These are phyloP conservation scores for Standfussiana lucernea DNA, from an alignment of 2,888 invertebrate genomes.

Conservation along the genomic window DNA sequence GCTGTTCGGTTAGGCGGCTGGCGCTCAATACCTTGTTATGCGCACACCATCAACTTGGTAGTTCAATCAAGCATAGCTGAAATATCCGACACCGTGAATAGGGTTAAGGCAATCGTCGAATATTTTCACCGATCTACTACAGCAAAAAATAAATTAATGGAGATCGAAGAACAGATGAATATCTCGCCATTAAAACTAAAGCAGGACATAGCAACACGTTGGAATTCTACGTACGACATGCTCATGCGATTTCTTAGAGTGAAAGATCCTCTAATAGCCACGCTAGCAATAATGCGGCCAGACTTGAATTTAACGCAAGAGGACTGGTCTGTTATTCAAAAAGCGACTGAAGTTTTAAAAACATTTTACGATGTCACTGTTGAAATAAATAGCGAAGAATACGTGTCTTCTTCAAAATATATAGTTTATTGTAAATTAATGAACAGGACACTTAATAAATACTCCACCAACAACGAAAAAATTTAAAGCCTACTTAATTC, in stretches of 20 bases:
- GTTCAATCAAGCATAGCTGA: conserved; percentile 20
- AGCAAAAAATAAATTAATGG: conserved; percentile 48
- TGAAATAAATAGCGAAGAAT: conserved; percentile 56
- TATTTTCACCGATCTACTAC: conserved; percentile 55
- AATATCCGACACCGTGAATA: conserved; percentile 37
- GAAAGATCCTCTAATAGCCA: conserved; percentile 61
- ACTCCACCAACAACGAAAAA: background rate
- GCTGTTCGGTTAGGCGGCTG: conserved; percentile 25
- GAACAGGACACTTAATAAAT: conserved; percentile 23
- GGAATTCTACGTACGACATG: conserved; percentile 68
- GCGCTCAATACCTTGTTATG: conserved; percentile 40
- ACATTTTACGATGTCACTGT: conserved; percentile 59
- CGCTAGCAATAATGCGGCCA: conserved; percentile 56
- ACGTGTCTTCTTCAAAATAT: conserved; percentile 54
- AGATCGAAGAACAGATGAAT: conserved; percentile 55
- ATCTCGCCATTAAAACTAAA: conserved; percentile 60
- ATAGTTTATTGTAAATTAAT: conserved; percentile 54
- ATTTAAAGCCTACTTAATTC: conserved; percentile 22
- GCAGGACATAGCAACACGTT: conserved; percentile 61
- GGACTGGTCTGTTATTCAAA: conserved; percentile 49
- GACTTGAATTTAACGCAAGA: conserved; percentile 42
- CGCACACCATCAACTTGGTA: conserved; percentile 36
- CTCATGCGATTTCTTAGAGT: conserved; percentile 40
- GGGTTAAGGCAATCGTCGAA: conserved; percentile 36
- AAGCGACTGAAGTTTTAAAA: conserved; percentile 42